Base-by-base conservation (phyloP, 92 coral and sea anemone genomes). In the Pocillopora meandrina region DNA sequence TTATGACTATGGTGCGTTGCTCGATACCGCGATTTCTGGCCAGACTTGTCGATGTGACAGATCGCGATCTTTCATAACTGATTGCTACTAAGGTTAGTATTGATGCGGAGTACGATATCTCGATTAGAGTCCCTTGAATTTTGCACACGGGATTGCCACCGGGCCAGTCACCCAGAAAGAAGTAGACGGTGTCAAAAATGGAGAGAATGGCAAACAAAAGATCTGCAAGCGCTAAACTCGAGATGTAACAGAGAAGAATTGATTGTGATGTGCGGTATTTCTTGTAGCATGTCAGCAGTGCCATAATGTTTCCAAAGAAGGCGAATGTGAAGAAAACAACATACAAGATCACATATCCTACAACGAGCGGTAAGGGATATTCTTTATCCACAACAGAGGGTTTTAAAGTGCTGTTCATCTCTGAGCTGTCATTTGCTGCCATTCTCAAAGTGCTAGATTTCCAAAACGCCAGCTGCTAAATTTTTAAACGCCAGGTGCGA, bases 211-310 rank as follows among this genome's bases (percentile, higher is more conserved):
- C 89, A 49, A 94, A 92, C 36, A 94, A 83, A 15, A 94, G 87
- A 79, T 94, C 98, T 19, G 98, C 98, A 47, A 84, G 61, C 13
- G 98, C 98, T 16, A 94, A 80, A 75, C 98, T 94, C 14, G 98
- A 89, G 60, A 94, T 94, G 91, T 92, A 94, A 47, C 90, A 87
- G 12, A 94, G 92, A n/a, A 94, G 90, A 78, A 94, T 92, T 0
- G 98, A 94, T 2, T 90, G 89, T 0, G 95, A 89, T 9, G 83
- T 72, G 59, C 88, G 91, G 77, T 94, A 94, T 77, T 92, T 94
- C 91, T 90, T 92, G 77, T 87, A 94, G 86, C 98, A 94, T 70
- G 98, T 92, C 71, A 94, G 55, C 63, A 94, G 66, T 0, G 93
- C 98, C 93, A 94, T 90, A 67, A 94, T 77, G 83, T 94, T 94